Base-by-base conservation (phyloP, 2,888 invertebrate genomes). In the Notodonta ziczac region DNA sequence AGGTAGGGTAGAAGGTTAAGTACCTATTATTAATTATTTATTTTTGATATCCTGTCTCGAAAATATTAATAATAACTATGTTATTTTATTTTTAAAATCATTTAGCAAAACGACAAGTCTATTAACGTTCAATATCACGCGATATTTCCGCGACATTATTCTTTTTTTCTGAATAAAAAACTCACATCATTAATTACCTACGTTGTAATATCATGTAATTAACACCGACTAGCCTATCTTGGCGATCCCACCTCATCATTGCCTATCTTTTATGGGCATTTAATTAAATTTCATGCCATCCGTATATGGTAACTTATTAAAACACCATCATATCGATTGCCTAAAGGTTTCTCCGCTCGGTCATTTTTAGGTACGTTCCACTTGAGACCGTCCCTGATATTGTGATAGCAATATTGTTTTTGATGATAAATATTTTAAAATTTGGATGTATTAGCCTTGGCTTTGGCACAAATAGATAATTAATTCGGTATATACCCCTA, bases 261-360 rank as follows among this genome's bases (percentile, higher is more conserved):
- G 63, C 67, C 69, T 57, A 65, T 66, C 69, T 61, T 66, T 68
- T 76, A 76, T 64, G 72, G 81, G 61, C 78, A 74, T 79, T 81
- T 74, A 81, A 82, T 83, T 82, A 76, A 78, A 81, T 82, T 79
- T 71, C 73, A 73, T 77, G 73, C 74, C 64, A 44, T 60, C 73
- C 76, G 59, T 72, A 72, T 73, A 81, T 72, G 78, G 79, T 56
- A 75, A 81, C 82, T 78, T 82, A 85, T 85, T 85, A 85, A 85
- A 85, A 83, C 77, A 70, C 69, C 81, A 85, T 85, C 82, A 82
- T 78, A 81, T 78, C 78, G 73, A 71, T 76, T 70, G 78, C 83
- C 82, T 75, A 65, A 80, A 78, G 81, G 82, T 77, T 72, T 72
- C 73, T 73, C 68, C 67, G 44, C 64, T 74, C 61, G 65, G 62